Conservation (phyloP, 2,888 invertebrate species). For the Plemyria rubiginata region DNA sequence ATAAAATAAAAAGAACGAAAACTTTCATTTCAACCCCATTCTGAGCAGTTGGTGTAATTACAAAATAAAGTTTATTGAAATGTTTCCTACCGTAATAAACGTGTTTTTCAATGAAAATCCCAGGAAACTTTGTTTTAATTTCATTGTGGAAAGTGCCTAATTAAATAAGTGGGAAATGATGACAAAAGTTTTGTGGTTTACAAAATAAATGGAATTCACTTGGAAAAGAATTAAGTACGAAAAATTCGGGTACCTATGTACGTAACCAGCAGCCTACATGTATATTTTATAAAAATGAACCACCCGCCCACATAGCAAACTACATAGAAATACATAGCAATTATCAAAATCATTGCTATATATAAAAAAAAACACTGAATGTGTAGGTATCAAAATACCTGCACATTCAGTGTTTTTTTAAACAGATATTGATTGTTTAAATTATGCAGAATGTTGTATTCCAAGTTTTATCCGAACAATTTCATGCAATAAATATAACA, state of each 20-base stretch:
- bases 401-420: too few species aligned
- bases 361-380: too few species aligned
- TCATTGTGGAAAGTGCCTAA: slow-evolving; percentile 25
- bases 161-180: slow-evolving; percentile 26
- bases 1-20: slow-evolving; percentile 38
- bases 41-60: slow-evolving; percentile 39
- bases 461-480: too few species aligned
- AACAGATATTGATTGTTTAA: too few species aligned
- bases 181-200: slow-evolving; percentile 20
- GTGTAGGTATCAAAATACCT: too few species aligned
- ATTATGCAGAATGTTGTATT: too few species aligned
- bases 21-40: slow-evolving; percentile 37
- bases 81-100: slow-evolving; percentile 36
- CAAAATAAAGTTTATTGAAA: slow-evolving; percentile 39
- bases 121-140: slow-evolving; percentile 29
- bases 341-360: too few species aligned
- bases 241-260: not conserved
- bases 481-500: too few species aligned
- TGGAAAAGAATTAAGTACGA: not conserved
- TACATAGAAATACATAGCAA: too few species aligned
- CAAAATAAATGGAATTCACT: slow-evolving; percentile 8
- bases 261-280: not conserved
- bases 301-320: too few species aligned
- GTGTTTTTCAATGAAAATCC: slow-evolving; percentile 37
- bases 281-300: not conserved